These are phyloP conservation scores for Luperina testacea DNA, from an alignment of 2,888 invertebrate species.

Conservation along the genomic window DNA sequence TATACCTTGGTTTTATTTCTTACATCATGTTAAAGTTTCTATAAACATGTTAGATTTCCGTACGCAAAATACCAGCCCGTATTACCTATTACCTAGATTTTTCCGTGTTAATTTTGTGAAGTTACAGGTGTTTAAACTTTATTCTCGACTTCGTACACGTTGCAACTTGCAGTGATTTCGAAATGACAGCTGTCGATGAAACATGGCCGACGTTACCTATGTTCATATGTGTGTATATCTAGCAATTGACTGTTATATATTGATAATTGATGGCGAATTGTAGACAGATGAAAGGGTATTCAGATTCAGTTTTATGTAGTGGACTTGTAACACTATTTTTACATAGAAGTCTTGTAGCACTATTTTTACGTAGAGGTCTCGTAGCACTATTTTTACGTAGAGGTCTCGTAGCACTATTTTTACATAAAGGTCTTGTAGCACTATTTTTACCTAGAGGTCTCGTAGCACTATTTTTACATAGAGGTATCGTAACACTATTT, in stretches of 20 bases:
- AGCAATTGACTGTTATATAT: too few relatives aligned
- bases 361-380: neutral
- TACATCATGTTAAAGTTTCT: neutral
- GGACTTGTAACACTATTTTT: neutral
- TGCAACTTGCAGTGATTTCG: slow-evolving; percentile 2
- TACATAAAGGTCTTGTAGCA: too few relatives aligned
- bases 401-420: too few relatives aligned
- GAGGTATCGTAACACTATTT: neutral
- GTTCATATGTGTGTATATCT: neutral
- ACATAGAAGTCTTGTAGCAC: neutral
- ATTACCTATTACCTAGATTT: too few relatives aligned
- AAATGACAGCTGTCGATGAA: slow-evolving; percentile 31
- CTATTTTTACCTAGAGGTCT: neutral
- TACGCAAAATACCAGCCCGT: neutral
- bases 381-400: neutral
- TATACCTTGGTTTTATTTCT: neutral
- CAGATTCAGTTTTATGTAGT: neutral
- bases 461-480: too few relatives aligned
- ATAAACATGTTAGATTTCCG: neutral
- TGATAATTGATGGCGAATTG: neutral
- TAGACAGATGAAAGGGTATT: neutral
- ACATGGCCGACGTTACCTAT: neutral
- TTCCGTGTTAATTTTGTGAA: neutral
- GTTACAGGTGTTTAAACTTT: slow-evolving; percentile 11
- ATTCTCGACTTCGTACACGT: slow-evolving; percentile 1